Base-by-base conservation (phyloP, 2,888 invertebrate species). In the Cephalotes varians region DNA sequence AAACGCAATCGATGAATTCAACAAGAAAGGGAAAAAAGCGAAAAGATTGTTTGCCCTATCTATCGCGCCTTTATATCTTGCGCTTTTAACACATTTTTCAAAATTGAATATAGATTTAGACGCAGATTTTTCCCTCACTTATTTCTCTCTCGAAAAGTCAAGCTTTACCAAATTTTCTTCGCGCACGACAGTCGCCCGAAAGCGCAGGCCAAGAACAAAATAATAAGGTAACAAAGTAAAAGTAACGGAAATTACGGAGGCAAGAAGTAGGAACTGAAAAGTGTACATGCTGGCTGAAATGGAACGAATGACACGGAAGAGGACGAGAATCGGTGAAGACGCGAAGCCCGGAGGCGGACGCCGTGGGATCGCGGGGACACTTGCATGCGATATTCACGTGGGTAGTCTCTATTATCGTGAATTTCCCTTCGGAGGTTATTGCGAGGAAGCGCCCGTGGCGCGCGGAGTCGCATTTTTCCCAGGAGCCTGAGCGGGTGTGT, bases 321-420 rank as follows among this genome's bases (percentile, higher is more conserved):
- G 82, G 60, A 60, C 18, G 40, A 58, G 84, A 82, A 79, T 37
- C 64, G 34, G 51, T 44, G 67, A 56, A 64, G 79, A 76, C 81
- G 73, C 69, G 49, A 47, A 81, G 40, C 31, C 40, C 54, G 64
- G 31, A 56, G 49, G 56, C 56, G 60, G 67, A 76, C 58, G 74
- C 58, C 77, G 82, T 49, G 83, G 77, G 40, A 47, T 72, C 56
- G 81, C 62, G 76, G 87, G 89, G 84, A 87, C 87, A 84, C 86
- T 91, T 88, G 90, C 86, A 91, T 87, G 82, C 86, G 85, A 85
- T 86, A 92, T 91, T 90, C 89, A 82, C 88, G 88, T 86, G 85
- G 87, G 86, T 89, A 87, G 88, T 92, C 90, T 92, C 91, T 91
- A 92, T 92, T 92, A 92, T 92, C 92, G 90, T 92, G 91, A 92